phyloP scores from a whole-genome alignment of 2,888 invertebrate genomes.

The Agrotis puta region DNA sequence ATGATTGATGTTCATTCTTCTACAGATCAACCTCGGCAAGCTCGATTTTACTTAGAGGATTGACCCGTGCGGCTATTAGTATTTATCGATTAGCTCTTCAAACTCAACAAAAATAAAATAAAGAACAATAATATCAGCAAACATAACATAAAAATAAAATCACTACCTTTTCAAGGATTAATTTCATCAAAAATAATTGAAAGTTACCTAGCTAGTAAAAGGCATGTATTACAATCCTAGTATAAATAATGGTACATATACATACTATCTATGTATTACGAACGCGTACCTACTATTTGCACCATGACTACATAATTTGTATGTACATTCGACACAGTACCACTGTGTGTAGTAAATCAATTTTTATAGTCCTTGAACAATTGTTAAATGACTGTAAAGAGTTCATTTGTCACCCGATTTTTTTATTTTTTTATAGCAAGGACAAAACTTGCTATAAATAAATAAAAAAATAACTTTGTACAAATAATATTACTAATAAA shows the following conservation, averaged over 20 bases:
- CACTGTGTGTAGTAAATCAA: conserved; percentile 31
- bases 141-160: conserved; percentile 9
- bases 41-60: too few species aligned
- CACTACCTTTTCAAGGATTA: neutral
- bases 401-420: conserved; percentile 1
- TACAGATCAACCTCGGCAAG: too few species aligned
- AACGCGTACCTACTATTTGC: conserved; percentile 8
- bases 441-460: neutral
- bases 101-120: too few species aligned
- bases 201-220: conserved; percentile 5
- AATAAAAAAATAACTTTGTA: neutral
- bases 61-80: too few species aligned
- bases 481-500: neutral
- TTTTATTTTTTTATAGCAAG: conserved; percentile 1
- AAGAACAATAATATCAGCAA: neutral
- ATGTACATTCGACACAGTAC: conserved; percentile 22
- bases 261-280: neutral
- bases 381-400: conserved; percentile 10
- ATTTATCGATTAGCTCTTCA: too few species aligned
- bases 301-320: conserved; percentile 32
- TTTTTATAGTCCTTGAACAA: conserved; percentile 37
- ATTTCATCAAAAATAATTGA: neutral
- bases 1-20: too few species aligned
- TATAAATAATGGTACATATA: conserved; percentile 12
- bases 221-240: neutral